phyloP scores from a whole-genome alignment of 2,888 invertebrate species.

The Tipula unca region DNA sequence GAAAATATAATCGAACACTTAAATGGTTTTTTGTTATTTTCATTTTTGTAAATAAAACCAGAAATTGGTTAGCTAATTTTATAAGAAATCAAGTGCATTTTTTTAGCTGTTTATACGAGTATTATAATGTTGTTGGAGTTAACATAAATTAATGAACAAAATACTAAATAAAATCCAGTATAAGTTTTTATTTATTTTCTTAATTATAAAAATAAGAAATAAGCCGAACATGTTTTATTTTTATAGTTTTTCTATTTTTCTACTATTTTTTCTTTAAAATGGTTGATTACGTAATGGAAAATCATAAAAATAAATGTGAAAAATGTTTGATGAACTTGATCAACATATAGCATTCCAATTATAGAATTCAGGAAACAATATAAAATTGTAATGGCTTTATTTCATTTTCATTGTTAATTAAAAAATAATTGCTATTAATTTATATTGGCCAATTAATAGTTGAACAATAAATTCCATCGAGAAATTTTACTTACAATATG shows the following conservation, averaged over 20 bases:
- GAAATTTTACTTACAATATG: no score
- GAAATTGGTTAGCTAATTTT: not conserved
- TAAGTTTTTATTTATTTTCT: not conserved
- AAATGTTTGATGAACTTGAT: not conserved
- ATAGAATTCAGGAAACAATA: not conserved
- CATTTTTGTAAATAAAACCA: not conserved
- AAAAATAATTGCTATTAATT: not conserved
- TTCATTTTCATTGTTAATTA: not conserved
- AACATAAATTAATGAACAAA: not conserved
- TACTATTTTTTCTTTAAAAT: not conserved
- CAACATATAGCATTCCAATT: not conserved
- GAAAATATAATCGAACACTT: not conserved
- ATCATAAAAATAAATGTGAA: not conserved
- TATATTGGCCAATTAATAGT: not conserved
- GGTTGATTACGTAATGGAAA: not conserved
- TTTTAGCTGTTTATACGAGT: not conserved
- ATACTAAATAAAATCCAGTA: not conserved
- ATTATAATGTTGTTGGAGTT: not conserved
- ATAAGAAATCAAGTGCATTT: not conserved
- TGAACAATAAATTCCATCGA: no score
- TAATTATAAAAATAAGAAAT: not conserved
- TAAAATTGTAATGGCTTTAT: not conserved
- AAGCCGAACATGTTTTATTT: not conserved
- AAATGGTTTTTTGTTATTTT: not conserved
- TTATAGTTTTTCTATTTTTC: not conserved